phyloP scores from a whole-genome alignment of 2,888 invertebrate species.

The Calliphora vomitoria region DNA sequence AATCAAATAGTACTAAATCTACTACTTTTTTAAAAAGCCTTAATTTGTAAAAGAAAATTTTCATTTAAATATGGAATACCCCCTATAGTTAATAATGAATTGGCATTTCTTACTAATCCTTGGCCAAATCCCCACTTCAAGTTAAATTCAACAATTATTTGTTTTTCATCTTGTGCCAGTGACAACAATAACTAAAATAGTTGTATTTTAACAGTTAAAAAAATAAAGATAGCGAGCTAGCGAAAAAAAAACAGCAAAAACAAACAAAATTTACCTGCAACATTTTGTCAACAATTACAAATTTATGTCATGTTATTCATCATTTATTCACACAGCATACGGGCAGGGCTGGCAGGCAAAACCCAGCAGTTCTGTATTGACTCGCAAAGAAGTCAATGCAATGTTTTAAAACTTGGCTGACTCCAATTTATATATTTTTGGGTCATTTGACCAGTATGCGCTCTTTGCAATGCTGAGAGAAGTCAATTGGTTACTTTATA shows the following conservation, averaged over 20 bases:
- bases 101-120: constrained; percentile 16
- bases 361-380: too few species aligned
- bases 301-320: constrained; percentile 59
- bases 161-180: constrained; percentile 1
- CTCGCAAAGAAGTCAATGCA: too few species aligned
- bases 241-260: constrained; percentile 7
- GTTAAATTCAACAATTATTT: constrained; percentile 7
- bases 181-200: constrained; percentile 24
- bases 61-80: not conserved
- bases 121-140: constrained; percentile 8
- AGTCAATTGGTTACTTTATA: too few species aligned
- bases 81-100: constrained; percentile 1
- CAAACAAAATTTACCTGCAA: constrained; percentile 39
- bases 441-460: too few species aligned
- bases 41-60: too few species aligned
- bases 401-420: too few species aligned
- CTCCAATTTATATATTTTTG: too few species aligned
- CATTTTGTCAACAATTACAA: constrained; percentile 60
- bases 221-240: not conserved
- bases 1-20: too few species aligned
- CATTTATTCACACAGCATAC: constrained; percentile 45
- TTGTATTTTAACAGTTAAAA: constrained; percentile 49
- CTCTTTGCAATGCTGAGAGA: too few species aligned
- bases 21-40: too few species aligned
- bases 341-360: not conserved